These are phyloP conservation scores for Trachops cirrhosus DNA, from an alignment of 2,797 vertebrate species.

Conservation along the genomic window DNA sequence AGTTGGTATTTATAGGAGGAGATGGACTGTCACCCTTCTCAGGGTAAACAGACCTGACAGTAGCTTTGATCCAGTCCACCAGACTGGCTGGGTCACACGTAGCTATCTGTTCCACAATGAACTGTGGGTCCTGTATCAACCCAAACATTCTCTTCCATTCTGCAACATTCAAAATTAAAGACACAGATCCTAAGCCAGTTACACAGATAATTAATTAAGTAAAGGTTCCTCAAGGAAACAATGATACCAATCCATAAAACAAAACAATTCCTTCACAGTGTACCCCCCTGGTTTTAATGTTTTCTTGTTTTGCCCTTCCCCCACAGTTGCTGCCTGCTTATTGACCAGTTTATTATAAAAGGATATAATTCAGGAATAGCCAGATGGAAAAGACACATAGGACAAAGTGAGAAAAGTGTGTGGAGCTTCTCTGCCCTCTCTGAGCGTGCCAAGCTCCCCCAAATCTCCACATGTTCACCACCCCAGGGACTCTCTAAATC, in stretches of 20 bases:
- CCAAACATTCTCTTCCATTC: not conserved
- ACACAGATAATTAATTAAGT: not conserved
- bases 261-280: not conserved
- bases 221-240: not conserved
- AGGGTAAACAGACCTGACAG: not conserved
- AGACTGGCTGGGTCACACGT: not conserved
- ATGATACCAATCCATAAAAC: not conserved
- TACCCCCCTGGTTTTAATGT: not conserved
- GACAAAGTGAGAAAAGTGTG: not conserved
- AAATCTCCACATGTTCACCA: not conserved
- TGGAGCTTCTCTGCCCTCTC: not conserved
- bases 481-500: not conserved
- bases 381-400: not conserved
- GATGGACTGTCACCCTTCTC: not conserved
- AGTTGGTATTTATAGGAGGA: not conserved
- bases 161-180: not conserved
- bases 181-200: not conserved
- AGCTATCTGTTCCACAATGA: not conserved
- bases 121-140: not conserved
- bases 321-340: not conserved
- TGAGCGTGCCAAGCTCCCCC: not conserved
- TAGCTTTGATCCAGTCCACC: not conserved
- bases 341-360: not conserved
- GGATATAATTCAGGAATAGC: no score
- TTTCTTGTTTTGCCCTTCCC: not conserved